Evolutionary conservation across 2,797 vertebrate genomes (phyloP).

Genomic region (Sebastes vulpes): DNA sequence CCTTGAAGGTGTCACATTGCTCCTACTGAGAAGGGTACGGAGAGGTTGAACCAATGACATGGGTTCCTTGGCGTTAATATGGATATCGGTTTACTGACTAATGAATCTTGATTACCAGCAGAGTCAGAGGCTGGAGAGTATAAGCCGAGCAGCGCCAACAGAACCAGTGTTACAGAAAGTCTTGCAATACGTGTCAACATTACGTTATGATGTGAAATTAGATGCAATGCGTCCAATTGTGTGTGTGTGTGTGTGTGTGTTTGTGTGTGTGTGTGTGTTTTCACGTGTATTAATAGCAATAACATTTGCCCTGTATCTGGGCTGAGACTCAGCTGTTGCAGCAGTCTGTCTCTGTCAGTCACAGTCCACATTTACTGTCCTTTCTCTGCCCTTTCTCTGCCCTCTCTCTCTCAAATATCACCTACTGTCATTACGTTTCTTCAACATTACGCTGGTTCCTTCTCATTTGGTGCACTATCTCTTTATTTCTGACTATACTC

Average conservation of each 20-base stretch:
- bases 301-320: conserved; percentile 75
- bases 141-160: neutral
- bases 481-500: neutral
- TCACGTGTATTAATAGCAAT: conserved; percentile 72
- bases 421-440: neutral
- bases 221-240: neutral
- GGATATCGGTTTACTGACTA: neutral
- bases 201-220: conserved; percentile 7
- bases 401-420: neutral
- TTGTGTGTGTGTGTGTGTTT: neutral
- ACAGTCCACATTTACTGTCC: neutral
- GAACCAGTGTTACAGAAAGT: neutral
- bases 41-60: conserved; percentile 16
- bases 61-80: neutral
- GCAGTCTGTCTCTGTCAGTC: conserved; percentile 76
- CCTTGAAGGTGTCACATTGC: conserved; percentile 56
- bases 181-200: conserved; percentile 10
- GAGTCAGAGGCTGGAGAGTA: neutral
- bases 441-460: neutral
- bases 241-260: no score
- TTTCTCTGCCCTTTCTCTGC: neutral
- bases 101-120: neutral
- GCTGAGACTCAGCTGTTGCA: conserved; percentile 76
- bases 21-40: conserved; percentile 38
- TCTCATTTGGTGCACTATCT: neutral